phyloP scores from a whole-genome alignment of 30 jellyfish, hydroid and myxozoan genomes.

The Calvadosia cruxmelitensis region DNA sequence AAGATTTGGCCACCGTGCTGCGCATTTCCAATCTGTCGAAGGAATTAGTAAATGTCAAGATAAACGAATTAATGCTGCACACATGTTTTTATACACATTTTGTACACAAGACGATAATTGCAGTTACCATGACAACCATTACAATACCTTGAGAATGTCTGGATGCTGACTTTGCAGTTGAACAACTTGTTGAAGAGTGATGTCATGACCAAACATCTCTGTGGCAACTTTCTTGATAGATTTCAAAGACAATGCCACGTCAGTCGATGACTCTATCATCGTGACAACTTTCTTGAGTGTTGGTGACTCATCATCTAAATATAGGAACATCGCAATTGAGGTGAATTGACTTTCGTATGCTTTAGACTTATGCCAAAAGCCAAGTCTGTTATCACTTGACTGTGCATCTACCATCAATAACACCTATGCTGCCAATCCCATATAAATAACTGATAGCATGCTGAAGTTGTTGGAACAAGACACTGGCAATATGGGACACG shows the following conservation, averaged over 20 bases:
- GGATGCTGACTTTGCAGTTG: background rate
- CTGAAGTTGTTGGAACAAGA: too few relatives aligned
- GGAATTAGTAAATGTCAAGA: background rate
- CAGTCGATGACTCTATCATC: background rate
- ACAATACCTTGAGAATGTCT: background rate
- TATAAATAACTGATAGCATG: too few relatives aligned
- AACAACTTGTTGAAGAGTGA: background rate
- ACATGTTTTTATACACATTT: background rate
- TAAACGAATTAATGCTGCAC: background rate
- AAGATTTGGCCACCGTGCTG: background rate
- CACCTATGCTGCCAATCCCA: too few relatives aligned
- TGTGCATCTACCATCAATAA: too few relatives aligned
- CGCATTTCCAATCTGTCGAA: background rate
- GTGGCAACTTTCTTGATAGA: background rate
- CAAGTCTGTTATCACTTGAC: too few relatives aligned
- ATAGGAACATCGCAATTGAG: background rate
- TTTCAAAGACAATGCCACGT: background rate
- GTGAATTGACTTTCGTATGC: background rate
- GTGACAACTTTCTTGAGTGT: too few relatives aligned
- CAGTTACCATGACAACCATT: too few relatives aligned
- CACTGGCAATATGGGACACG: too few relatives aligned
- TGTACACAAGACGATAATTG: background rate
- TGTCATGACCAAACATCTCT: background rate
- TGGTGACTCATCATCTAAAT: too few relatives aligned
- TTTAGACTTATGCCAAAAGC: too few relatives aligned